Conservation (phyloP, 2,888 invertebrate genomes). For the Philhelius pedissequus region DNA sequence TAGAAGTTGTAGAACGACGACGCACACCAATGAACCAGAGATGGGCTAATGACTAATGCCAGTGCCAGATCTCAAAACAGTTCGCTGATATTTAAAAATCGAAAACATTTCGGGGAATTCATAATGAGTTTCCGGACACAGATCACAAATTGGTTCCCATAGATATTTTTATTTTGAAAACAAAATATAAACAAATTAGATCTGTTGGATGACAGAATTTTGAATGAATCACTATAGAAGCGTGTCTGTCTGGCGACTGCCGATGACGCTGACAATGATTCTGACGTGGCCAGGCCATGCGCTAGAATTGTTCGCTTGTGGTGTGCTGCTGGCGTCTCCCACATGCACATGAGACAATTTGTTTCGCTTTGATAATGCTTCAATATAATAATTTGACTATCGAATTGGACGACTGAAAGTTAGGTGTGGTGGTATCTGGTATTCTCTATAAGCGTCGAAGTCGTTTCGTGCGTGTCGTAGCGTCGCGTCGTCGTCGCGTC, state of each 20-base stretch:
- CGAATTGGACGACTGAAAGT: constrained; percentile 20
- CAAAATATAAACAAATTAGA: constrained; percentile 10
- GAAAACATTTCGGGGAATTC: constrained; percentile 28
- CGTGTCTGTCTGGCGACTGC: neutral
- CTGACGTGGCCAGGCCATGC: neutral
- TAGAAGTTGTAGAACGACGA: no score
- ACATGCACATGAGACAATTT: constrained; percentile 47
- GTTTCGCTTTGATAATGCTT: constrained; percentile 39
- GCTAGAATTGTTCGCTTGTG: neutral
- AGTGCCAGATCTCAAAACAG: neutral
- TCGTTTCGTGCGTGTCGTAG: no score
- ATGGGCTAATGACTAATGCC: constrained; percentile 25
- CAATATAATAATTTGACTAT: constrained; percentile 61
- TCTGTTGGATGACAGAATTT: constrained; percentile 8
- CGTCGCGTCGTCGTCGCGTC: neutral
- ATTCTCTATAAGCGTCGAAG: no score
- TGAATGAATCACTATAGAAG: constrained; percentile 47
- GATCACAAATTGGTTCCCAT: neutral
- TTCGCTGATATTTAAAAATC: neutral
- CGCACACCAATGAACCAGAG: neutral
- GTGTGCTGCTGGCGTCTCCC: constrained; percentile 26
- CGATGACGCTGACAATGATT: neutral
- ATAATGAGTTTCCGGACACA: constrained; percentile 32
- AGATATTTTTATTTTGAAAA: neutral
- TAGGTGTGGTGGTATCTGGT: constrained; percentile 17